These are phyloP conservation scores for Dryadula phaetusa DNA, from an alignment of 2,888 invertebrate genomes.

Conservation along the genomic window DNA sequence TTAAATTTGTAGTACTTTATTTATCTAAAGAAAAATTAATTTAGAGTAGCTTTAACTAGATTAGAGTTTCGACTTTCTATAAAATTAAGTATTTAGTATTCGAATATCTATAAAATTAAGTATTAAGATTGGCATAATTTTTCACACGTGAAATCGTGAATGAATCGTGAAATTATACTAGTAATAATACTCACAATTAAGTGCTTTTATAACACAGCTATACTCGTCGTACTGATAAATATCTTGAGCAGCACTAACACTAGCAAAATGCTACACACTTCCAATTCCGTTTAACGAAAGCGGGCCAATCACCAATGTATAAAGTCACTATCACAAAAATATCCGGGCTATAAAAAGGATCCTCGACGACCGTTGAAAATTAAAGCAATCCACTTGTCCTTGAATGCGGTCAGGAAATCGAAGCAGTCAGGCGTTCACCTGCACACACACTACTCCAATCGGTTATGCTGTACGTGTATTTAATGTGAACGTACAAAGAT, in stretches of 20 bases:
- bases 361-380: constrained; percentile 52
- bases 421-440: constrained; percentile 65
- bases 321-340: constrained; percentile 48
- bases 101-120: neutral
- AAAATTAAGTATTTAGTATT: neutral
- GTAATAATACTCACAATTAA: constrained; percentile 42
- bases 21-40: too few species aligned
- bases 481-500: constrained; percentile 54
- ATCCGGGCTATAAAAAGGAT: constrained; percentile 47
- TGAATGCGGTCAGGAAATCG: constrained; percentile 64
- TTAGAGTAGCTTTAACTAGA: neutral
- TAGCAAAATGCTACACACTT: constrained; percentile 34
- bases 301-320: constrained; percentile 51
- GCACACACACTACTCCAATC: constrained; percentile 66
- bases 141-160: too few species aligned
- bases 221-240: constrained; percentile 32
- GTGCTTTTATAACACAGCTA: constrained; percentile 30
- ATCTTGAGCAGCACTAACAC: constrained; percentile 45
- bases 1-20: too few species aligned
- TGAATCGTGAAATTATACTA: neutral
- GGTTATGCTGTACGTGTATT: constrained; percentile 58
- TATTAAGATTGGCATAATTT: too few species aligned
- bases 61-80: neutral
- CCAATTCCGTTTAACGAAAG: constrained; percentile 28
- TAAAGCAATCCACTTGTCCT: constrained; percentile 59